These are phyloP conservation scores for Eulemur rubriventer DNA, from an alignment of 2,797 vertebrate species.

Conservation along the genomic window DNA sequence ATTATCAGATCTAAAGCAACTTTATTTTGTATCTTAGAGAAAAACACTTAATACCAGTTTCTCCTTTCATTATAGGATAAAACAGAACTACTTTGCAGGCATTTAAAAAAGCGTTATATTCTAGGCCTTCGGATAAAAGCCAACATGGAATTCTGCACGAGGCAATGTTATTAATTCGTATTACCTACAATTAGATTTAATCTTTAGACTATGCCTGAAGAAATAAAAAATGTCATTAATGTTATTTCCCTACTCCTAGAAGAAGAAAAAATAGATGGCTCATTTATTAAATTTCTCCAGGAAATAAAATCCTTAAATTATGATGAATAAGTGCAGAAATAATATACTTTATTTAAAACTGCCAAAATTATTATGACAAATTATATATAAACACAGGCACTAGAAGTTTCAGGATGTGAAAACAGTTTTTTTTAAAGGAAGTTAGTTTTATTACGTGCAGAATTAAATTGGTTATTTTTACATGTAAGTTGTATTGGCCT, in stretches of 20 bases:
- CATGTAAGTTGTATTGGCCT: neutral
- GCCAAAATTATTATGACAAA: constrained; percentile 41
- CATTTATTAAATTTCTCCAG: constrained; percentile 54
- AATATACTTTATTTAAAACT: constrained; percentile 39
- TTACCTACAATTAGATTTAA: constrained; percentile 27
- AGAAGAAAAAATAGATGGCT: neutral
- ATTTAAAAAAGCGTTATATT: neutral
- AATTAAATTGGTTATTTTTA: constrained; percentile 37
- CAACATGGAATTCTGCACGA: neutral
- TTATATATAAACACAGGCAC: constrained; percentile 13
- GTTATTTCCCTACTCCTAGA: constrained; percentile 5
- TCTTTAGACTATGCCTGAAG: constrained; percentile 23
- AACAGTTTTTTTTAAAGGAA: neutral
- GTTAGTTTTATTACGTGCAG: constrained; percentile 30
- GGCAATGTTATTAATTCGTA: constrained; percentile 21
- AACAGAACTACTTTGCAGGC: neutral
- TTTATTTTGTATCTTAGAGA: constrained; percentile 11
- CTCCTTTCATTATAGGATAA: constrained; percentile 9
- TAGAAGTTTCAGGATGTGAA: constrained; percentile 34
- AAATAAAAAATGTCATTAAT: constrained; percentile 31
- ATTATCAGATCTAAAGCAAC: neutral
- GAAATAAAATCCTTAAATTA: constrained; percentile 60
- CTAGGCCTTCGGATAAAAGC: neutral
- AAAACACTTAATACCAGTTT: neutral
- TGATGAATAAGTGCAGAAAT: constrained; percentile 56